These are phyloP conservation scores for Schrankia costaestrigalis DNA, from an alignment of 2,888 invertebrate species.

Conservation along the genomic window DNA sequence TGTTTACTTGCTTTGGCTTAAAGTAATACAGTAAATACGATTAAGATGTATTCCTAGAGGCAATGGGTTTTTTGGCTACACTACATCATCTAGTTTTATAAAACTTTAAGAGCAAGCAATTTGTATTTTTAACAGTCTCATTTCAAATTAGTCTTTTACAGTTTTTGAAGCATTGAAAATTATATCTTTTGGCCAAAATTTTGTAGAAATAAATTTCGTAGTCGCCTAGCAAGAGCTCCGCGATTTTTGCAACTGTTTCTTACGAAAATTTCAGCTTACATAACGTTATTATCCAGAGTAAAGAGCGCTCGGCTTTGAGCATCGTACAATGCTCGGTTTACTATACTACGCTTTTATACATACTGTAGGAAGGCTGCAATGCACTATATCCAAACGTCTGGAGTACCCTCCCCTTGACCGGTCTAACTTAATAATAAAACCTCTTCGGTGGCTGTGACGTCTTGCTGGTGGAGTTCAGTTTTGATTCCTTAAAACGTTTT, in stretches of 20 bases:
- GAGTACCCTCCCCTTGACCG: slow-evolving; percentile 52
- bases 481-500: slow-evolving; percentile 19
- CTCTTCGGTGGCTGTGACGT: slow-evolving; percentile 60
- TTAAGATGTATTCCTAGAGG: slow-evolving; percentile 2
- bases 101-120: too few relatives aligned
- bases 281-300: slow-evolving; percentile 54
- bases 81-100: too few relatives aligned
- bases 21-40: neutral
- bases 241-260: slow-evolving; percentile 56
- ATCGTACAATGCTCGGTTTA: slow-evolving; percentile 53
- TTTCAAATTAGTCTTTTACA: too few relatives aligned
- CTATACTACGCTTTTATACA: slow-evolving; percentile 37
- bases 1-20: slow-evolving; percentile 2
- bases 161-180: too few relatives aligned
- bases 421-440: slow-evolving; percentile 77
- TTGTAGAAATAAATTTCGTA: slow-evolving; percentile 20
- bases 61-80: too few relatives aligned
- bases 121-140: too few relatives aligned
- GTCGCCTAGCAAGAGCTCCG: slow-evolving; percentile 34
- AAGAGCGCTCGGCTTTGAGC: slow-evolving; percentile 49
- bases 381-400: slow-evolving; percentile 55
- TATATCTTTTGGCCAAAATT: too few relatives aligned
- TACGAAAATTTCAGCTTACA: slow-evolving; percentile 55
- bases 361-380: slow-evolving; percentile 53
- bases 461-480: slow-evolving; percentile 54